Base-by-base conservation (phyloP, 2,888 invertebrate species). In the Tetheella fluctuosa region DNA sequence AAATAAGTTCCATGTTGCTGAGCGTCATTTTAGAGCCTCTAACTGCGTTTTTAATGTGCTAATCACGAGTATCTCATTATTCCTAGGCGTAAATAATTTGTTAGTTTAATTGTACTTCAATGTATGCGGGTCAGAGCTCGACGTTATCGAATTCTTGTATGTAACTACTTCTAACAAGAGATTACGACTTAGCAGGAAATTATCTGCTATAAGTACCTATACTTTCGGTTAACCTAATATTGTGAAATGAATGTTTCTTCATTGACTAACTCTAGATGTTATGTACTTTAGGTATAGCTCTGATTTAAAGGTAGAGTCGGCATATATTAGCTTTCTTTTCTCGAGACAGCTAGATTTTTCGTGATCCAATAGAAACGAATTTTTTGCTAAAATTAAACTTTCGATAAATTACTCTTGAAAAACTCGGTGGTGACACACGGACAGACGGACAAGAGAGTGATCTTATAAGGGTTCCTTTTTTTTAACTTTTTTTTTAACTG, bases 61-160 rank as follows among this genome's bases (percentile, higher is more conserved):
- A 76, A 84, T 80, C 79, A 80, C 77, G 74, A 58, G 68, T 69
- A 76, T 74, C 74, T 81, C 70, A 80, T 79, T 77, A 80, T 73
- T 66, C 28, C 59, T 59, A 71, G 71, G 74, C 72, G 72, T 80
- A 74, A 77, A 79, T 81, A 82, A 80, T 77, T 34, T 77, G 71
- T 59, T 54, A 63, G 61, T 78, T 72, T 71, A 75, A 75, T 48
- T 48, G 48, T 20, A 48, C 20, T 17, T 48, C 48, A 20, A 48
- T 48, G 20, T 48, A 17, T 20, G 48, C 17, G n/a, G n/a, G 17
- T 42, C 42, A 42, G 42, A 17, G 7, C 42, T 48, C 20, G 15
- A 2, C 20, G 2, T 48, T 48, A 48, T 48, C 20, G 20, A 48
- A 48, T 48, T 17, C 48, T 48, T 20, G 20, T 10, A n/a, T n/a